Conservation (phyloP, 2,797 vertebrate species). For the Neomorphus geoffroyi region DNA sequence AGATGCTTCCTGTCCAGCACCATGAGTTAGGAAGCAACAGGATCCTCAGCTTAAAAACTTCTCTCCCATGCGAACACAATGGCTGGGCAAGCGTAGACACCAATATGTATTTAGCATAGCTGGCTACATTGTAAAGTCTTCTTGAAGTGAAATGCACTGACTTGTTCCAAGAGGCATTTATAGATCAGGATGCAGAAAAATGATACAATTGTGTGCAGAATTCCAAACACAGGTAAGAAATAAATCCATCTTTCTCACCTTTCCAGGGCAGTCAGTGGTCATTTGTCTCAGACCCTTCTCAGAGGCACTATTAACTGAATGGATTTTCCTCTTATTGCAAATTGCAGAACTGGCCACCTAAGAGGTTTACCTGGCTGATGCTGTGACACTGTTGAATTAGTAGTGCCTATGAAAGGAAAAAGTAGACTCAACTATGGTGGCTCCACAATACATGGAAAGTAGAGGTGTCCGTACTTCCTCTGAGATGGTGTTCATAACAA, state of each 20-base stretch:
- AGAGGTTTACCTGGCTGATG: neutral
- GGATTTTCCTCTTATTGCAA: neutral
- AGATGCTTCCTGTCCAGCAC: neutral
- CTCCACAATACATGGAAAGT: fast-evolving
- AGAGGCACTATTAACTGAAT: neutral
- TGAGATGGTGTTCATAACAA: neutral
- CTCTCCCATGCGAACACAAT: neutral
- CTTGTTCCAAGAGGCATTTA: neutral
- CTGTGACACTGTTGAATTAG: neutral
- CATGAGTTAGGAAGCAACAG: neutral
- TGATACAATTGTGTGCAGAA: neutral
- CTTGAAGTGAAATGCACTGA: neutral
- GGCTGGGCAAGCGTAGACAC: neutral
- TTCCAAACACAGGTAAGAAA: neutral
- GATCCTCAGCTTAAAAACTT: neutral
- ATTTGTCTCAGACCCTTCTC: neutral
- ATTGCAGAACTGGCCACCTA: neutral
- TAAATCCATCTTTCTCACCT: neutral
- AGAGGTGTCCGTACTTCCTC: neutral
- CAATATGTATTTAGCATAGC: neutral
- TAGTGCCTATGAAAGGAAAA: neutral
- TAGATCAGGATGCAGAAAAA: neutral
- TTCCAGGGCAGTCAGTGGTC: neutral
- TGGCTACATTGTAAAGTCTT: neutral
- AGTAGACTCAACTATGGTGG: neutral